Base-by-base conservation (phyloP, 2,113 vertebrate species). In the Rattus rattus region DNA sequence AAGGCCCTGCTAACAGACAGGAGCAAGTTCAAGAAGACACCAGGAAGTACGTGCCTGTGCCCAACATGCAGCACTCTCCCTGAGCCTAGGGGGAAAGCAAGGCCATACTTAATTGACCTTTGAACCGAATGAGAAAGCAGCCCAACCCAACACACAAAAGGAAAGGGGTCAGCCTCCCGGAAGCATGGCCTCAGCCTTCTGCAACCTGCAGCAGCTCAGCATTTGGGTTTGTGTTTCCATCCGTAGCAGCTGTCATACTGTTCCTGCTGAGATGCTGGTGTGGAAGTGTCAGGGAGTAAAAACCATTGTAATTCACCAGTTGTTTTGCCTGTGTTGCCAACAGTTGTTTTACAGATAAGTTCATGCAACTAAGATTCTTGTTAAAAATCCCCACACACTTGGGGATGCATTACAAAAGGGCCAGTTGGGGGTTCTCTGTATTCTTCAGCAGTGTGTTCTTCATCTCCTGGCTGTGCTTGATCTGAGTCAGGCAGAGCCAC, bases 21-120 rank as follows among this genome's bases (percentile, higher is more conserved):
- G 96, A 97, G 75, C 90, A 95, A 79, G 96, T 98, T 97, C 97
- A 97, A 96, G 91, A 94, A 95, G 96, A 91, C 94, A 90, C 77
- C 22, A 16, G 52, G 75, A 61, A 88, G 24, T 49, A 72, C 4
- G 73, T 77, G 49, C 47, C 43, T 87, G 26, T 96, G 77, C 14
- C 4, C 75, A 19, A 20, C 93, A 65, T 91, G 80, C 2, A 1
- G 19, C 61, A 61, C 86, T 92, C 47, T 75, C 36, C 49, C n/a
- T 8, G 69, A 79, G 56, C 52, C 67, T 52, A 47, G 59, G 67
- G 81, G n/a, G 67, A 70, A 43, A 75, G 12, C 28, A 63, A 67
- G 80, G 54, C 73, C 79, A 70, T 84, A 90, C 20, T 56, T 26
- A 70, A 10, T 22, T 87, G 76, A 90, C 36, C 43, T 33, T 72